Evolutionary conservation across 2,888 invertebrate species (phyloP), one percentile per base, ranked within the genome.

Genomic region (Xestia ashworthii): DNA sequence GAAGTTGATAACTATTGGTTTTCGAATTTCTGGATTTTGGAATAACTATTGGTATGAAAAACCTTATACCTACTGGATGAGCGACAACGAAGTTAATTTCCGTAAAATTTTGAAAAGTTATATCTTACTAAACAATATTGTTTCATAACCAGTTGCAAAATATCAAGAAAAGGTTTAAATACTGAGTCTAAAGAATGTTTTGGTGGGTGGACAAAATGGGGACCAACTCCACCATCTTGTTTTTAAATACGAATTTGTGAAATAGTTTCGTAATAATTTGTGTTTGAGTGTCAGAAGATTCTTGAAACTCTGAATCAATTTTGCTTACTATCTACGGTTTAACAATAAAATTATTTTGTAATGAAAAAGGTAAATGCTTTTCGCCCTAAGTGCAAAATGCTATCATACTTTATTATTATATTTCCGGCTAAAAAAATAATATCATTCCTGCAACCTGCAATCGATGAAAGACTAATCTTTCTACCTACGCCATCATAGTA

Each of bases 1-100:
- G 90, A 87, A 90, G 88, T 90, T 87, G 77, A 25, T 90, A 92
- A 92, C 90, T 90, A 90, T 88, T 87, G 88, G 89, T 91, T 91
- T 87, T 87, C 90, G 87, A 88, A 44, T 44, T 32, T 32, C 16
- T 44, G 44, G 4, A 65, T 65, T 22, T 65, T 65, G 44, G n/a
- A 9, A 3, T 16, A 3, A 25, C 5, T 65, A 4, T 16, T 9
- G n/a, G 14, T n/a, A 25, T 25, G 2, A 65, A 44, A 65, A 65
- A 14, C n/a, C 38, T 38, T 60, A 32, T 60, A 25, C 16, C 19
- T 60, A 3, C 16, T 58, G 0, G 4, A 1, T 58, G 58, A 58
- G 25, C 6, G 16, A 32, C 8, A 60, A 60, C 32, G 0, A 16
- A 32, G 2, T 60, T 6, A 8, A 16, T 32, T 32, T 25, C 16